Base-by-base conservation (phyloP, 1,140 invertebrate species). In the Monochamus saltuarius region DNA sequence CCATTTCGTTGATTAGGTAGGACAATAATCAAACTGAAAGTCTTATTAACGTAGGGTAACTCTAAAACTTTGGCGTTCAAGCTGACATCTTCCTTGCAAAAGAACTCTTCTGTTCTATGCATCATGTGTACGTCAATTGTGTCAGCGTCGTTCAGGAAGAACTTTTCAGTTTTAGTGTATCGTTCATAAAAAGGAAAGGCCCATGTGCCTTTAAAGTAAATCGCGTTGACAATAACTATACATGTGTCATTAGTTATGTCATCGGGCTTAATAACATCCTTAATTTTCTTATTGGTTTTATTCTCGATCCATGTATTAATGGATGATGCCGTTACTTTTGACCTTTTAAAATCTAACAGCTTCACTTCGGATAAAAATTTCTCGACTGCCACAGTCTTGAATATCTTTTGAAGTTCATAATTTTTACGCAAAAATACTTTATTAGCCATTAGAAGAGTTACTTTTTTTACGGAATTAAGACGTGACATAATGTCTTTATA, bases 131-230 rank as follows among this genome's bases (percentile, higher is more conserved):
- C 79, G 42, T 83, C 67, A 2, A 85, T 75, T 0, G 68, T 77
- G 14, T 78, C 76, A n/a, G n/a, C n/a, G n/a, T n/a, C n/a, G n/a
- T n/a, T n/a, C n/a, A n/a, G n/a, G n/a, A n/a, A n/a, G n/a, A n/a
- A n/a, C n/a, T n/a, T n/a, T n/a, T n/a, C n/a, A n/a, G n/a, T n/a
- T n/a, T n/a, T n/a, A n/a, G n/a, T 0, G 68, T 74, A 7, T 72
- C 68, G 0, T 65, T 65, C 2, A 66, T 71, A 61, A 65, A 90
- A 90, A 59, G 81, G 73, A 10, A 75, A 74, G 43, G 78, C 68
- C 88, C 88, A 90, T 14, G 75, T 77, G 38, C 87, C 89, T 80
- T 92, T 94, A 76, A 95, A 95, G 73, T 94, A 92, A 39, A 95
- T 81, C 7, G 90, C 91, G 77, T 94, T 95, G 1, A 92, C 78